Percentiles rank a stretch among this genome's conserved stretches.
Evolutionary conservation across 2,888 invertebrate genomes (phyloP).

Genomic region (Urechis unicinctus): DNA sequence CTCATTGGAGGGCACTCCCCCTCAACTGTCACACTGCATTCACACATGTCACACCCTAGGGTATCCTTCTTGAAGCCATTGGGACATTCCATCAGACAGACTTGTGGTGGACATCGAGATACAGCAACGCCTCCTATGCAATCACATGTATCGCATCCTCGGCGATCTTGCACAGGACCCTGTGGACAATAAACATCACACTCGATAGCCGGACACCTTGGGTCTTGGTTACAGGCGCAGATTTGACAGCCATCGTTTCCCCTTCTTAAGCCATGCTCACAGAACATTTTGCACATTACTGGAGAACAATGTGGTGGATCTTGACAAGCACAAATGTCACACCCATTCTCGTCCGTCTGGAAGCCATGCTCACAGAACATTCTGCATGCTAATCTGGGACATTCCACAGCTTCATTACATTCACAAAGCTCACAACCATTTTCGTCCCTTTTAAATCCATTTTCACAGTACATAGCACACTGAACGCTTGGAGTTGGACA

Average conservation of each 20-base stretch:
- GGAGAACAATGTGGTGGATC: neutral
- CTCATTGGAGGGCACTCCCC: neutral
- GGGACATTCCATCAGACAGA: slow-evolving; percentile 9
- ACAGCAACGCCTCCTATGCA: slow-evolving; percentile 1
- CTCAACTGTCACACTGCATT: neutral
- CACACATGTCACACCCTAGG: slow-evolving; percentile 10
- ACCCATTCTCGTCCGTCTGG: slow-evolving; percentile 6
- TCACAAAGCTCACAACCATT: slow-evolving; percentile 1
- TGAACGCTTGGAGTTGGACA: neutral
- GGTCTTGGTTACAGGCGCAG: slow-evolving; percentile 5
- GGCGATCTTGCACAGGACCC: slow-evolving; percentile 4
- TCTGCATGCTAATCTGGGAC: no score
- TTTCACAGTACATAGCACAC: slow-evolving; percentile 8
- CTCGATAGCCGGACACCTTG: neutral
- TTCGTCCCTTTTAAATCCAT: slow-evolving; percentile 6
- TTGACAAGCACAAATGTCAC: slow-evolving; percentile 3
- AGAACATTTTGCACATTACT: slow-evolving; percentile 4
- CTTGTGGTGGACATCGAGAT: neutral
- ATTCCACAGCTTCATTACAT: neutral
- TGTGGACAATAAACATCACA: slow-evolving; percentile 6
- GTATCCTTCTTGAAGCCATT: slow-evolving; percentile 9
- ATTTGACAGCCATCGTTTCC: slow-evolving; percentile 12
- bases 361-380: slow-evolving; percentile 4
- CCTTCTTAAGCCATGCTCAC: slow-evolving; percentile 10
- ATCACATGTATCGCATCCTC: slow-evolving; percentile 11